These are phyloP conservation scores for Luehdorfia chinensis DNA, from an alignment of 1,140 invertebrate genomes.

Conservation along the genomic window DNA sequence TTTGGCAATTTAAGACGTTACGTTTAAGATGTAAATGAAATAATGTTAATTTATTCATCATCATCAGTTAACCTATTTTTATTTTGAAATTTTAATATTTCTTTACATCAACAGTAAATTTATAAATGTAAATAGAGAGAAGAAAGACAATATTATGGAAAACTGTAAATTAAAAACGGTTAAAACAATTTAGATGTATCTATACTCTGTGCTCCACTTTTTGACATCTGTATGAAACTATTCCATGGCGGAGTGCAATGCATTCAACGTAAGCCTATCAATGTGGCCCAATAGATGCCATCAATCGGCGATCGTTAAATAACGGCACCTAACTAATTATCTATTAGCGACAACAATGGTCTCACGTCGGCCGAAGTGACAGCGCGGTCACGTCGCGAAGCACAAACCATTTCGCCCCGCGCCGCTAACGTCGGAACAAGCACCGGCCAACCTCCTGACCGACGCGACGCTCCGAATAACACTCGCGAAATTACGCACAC, in stretches of 20 bases:
- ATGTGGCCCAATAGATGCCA: conserved; percentile 46
- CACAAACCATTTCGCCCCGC: conserved; percentile 22
- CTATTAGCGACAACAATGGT: conserved; percentile 68
- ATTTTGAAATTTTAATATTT: too few relatives aligned
- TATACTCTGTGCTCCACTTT: not conserved
- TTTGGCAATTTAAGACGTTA: too few relatives aligned
- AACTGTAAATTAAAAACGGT: too few relatives aligned
- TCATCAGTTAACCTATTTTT: too few relatives aligned
- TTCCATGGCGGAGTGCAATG: not conserved
- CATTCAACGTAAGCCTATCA: conserved; percentile 12
- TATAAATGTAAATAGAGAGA: too few relatives aligned
- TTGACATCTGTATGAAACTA: not conserved
- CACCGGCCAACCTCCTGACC: not conserved
- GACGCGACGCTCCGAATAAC: not conserved
- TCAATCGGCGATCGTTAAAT: conserved; percentile 40
- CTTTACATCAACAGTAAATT: too few relatives aligned
- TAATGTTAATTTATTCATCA: too few relatives aligned
- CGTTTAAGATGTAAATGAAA: too few relatives aligned
- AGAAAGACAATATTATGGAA: too few relatives aligned
- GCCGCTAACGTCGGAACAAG: not conserved
- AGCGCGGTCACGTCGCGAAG: conserved; percentile 35
- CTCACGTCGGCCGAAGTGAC: conserved; percentile 45
- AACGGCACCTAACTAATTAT: conserved; percentile 71
- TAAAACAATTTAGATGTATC: too few relatives aligned
- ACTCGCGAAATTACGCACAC: not conserved